Evolutionary conservation across 1,140 invertebrate genomes (phyloP).

Genomic region (Caerostris extrusa): DNA sequence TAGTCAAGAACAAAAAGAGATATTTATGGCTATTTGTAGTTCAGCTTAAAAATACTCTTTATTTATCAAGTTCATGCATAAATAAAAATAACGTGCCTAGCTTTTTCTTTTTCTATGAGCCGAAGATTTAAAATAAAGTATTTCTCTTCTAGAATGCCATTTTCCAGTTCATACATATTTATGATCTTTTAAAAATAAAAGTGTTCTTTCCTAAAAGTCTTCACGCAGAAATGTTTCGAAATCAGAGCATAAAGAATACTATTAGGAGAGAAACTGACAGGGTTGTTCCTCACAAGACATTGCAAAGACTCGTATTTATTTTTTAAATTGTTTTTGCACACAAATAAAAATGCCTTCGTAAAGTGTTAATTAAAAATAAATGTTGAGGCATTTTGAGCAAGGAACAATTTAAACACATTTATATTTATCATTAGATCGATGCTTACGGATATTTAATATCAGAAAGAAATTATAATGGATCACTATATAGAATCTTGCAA

Average conservation of each 20-base stretch:
- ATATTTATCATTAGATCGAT: no score
- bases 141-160: not conserved
- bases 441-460: no score
- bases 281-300: not conserved
- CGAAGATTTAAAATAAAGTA: no score
- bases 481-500: no score
- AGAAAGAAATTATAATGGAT: no score
- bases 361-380: no score
- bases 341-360: no score
- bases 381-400: no score
- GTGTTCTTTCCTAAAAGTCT: not conserved
- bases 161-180: conserved; percentile 8
- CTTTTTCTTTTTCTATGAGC: not conserved
- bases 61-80: not conserved
- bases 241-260: not conserved
- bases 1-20: no score
- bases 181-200: not conserved
- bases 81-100: not conserved
- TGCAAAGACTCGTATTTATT: not conserved
- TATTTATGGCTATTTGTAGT: not conserved
- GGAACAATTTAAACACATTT: no score
- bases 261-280: not conserved
- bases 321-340: not conserved
- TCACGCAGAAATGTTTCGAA: not conserved
- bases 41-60: not conserved